These are phyloP conservation scores for Belonocnema kinseyi DNA, from an alignment of 1,140 invertebrate species.

Conservation along the genomic window DNA sequence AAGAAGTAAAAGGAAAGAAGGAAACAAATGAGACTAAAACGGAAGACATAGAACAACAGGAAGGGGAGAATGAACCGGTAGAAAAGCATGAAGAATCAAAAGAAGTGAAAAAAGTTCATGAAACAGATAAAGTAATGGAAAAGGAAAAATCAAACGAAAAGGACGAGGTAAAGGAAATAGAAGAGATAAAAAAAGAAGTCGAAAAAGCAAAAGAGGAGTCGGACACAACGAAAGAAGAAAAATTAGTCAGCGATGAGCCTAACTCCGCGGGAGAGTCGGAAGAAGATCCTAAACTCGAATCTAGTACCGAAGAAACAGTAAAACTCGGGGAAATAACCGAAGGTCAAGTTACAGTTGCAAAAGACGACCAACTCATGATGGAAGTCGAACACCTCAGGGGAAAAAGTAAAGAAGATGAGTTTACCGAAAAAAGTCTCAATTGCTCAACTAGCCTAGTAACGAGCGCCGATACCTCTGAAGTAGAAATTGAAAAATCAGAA, in stretches of 20 bases:
- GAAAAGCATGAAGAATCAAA: slow-evolving; percentile 15
- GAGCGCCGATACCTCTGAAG: slow-evolving; percentile 49
- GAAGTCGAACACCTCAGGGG: slow-evolving; percentile 31
- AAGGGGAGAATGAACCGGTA: slow-evolving; percentile 36
- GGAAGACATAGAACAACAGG: not conserved
- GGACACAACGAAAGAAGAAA: slow-evolving; percentile 42
- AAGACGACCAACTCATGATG: not conserved
- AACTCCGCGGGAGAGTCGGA: slow-evolving; percentile 7
- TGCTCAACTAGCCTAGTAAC: slow-evolving; percentile 72
- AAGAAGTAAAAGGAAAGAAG: not conserved
- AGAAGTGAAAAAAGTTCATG: slow-evolving; percentile 22
- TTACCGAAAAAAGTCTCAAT: slow-evolving; percentile 59
- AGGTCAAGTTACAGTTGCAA: slow-evolving; percentile 43
- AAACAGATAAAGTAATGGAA: slow-evolving; percentile 27
- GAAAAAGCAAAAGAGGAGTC: slow-evolving; percentile 37
- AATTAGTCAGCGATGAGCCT: not conserved
- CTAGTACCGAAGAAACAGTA: not conserved
- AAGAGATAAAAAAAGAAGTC: slow-evolving; percentile 35
- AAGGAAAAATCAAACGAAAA: slow-evolving; percentile 34
- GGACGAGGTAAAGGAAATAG: slow-evolving; percentile 12
- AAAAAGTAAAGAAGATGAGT: slow-evolving; percentile 40
- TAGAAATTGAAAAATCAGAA: slow-evolving; percentile 51
- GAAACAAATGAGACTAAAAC: not conserved
- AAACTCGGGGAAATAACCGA: slow-evolving; percentile 42
- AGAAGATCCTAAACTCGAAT: slow-evolving; percentile 7